Base-by-base conservation (phyloP, 2,113 vertebrate species). In the Phrynosoma blainvillii region DNA sequence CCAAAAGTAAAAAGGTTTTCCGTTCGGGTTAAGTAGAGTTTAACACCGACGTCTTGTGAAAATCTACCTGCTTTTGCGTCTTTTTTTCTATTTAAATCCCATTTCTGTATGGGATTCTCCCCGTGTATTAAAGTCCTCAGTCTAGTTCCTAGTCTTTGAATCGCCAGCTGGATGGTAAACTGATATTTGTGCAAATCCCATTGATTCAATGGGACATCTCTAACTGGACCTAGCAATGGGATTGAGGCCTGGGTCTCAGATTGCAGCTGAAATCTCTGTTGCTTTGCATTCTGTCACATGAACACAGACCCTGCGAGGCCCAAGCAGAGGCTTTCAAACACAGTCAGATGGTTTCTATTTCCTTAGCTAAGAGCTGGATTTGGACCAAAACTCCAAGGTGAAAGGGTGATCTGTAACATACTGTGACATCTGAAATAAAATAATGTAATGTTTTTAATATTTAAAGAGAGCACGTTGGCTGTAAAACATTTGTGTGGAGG, bases 311-410 rank as follows among this genome's bases (percentile, higher is more conserved):
- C 88, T 84, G 84, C 92, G 96, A 96, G 96, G 90, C 93, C 92
- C 85, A 92, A 95, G 95, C 95, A 93, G 94, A 95, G 90, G 87
- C 94, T 92, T 89, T 95, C 96, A 95, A 96, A 95, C 93, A 94
- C 95, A 93, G 94, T 97, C 97, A 97, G 97, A 96, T 97, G 97
- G 92, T 97, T 97, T 95, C 91, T 96, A 96, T 97, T 97, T 97
- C 96, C 96, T 95, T 84, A 0, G 94, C 52, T 5, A 94, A 95
- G 95, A 96, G 93, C 95, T 97, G 97, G 96, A 97, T 95, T 94
- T 94, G 95, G 96, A 97, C 96, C 97, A 97, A 96, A 95, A 95
- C 93, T 88, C 25, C 93, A 95, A 88, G 97, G 97, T 97, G 96
- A 97, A 96, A 96, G 97, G 96, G 96, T 96, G 95, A 95, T 95